A percentile compares a stretch with the other conserved stretches of the same genome.
phyloP scores from a whole-genome alignment of 2,797 vertebrate species.

The Hephaestus fuliginosus region DNA sequence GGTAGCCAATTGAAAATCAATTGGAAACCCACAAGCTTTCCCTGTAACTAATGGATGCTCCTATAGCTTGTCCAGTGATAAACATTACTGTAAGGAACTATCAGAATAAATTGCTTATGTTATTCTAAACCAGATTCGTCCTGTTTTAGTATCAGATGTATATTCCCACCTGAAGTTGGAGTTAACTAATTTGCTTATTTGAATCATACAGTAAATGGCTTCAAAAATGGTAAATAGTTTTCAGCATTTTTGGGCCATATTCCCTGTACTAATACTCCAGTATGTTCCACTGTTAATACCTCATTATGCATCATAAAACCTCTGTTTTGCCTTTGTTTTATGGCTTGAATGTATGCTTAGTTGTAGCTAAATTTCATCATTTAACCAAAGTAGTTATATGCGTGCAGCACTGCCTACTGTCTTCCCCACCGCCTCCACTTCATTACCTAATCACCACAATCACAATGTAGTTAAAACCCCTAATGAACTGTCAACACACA shows the following conservation, averaged over 20 bases:
- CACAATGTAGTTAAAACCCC: conserved; percentile 38
- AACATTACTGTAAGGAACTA: background rate
- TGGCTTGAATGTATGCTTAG: conserved; percentile 3
- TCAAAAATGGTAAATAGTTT: background rate
- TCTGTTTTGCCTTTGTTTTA: background rate
- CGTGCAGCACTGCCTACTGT: conserved; percentile 20
- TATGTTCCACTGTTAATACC: background rate
- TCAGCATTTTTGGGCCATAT: background rate
- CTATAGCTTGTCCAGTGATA: background rate
- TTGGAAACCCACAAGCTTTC: conserved; percentile 13
- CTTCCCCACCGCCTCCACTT: conserved; percentile 35
- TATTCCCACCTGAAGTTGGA: background rate
- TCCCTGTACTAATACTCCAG: background rate
- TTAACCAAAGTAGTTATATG: conserved; percentile 30
- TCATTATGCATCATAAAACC: background rate
- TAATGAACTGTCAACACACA: conserved; percentile 66
- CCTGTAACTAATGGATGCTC: conserved; percentile 8
- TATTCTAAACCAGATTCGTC: background rate
- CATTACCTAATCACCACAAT: conserved; percentile 54
- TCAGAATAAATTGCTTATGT: background rate
- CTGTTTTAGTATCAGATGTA: background rate
- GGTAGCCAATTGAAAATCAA: conserved; percentile 62
- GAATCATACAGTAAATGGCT: background rate
- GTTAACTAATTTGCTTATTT: background rate
- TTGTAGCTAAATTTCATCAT: conserved; percentile 31